Conservation (phyloP, 2,113 vertebrate species). For the Labeo rohita region DNA sequence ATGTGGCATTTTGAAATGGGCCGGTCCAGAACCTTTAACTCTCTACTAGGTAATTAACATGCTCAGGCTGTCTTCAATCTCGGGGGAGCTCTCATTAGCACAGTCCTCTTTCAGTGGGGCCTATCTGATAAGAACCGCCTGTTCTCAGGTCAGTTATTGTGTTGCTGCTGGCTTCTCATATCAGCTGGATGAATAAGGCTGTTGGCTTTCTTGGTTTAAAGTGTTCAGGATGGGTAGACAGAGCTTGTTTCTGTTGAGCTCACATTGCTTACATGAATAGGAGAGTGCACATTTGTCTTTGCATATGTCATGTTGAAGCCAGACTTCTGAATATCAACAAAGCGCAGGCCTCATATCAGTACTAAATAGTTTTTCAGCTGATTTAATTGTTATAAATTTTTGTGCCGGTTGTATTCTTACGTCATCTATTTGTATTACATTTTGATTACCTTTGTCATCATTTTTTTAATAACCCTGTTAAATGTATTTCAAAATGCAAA, state of each 20-base stretch:
- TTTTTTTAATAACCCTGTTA: neutral
- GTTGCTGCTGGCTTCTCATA: conserved; percentile 29
- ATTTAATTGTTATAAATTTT: neutral
- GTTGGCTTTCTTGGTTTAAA: conserved; percentile 16
- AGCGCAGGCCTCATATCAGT: neutral
- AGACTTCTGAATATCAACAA: neutral
- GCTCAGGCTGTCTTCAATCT: conserved; percentile 28
- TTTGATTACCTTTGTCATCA: neutral
- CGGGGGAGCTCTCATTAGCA: conserved; percentile 47
- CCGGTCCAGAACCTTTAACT: conserved; percentile 30
- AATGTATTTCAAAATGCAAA: neutral
- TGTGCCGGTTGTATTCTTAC: neutral
- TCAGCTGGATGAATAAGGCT: conserved; percentile 31
- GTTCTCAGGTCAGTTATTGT: conserved; percentile 46
- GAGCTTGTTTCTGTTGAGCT: conserved; percentile 58
- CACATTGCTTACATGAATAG: conserved; percentile 41
- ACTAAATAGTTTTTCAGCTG: neutral
- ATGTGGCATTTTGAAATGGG: conserved; percentile 19
- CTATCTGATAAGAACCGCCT: conserved; percentile 45
- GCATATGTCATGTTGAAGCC: neutral
- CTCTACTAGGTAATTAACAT: conserved; percentile 43
- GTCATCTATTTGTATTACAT: neutral
- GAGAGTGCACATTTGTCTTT: neutral
- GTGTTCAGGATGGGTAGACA: conserved; percentile 57
- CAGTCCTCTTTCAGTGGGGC: conserved; percentile 32